A percentile compares a stretch with the other conserved stretches of the same genome.
phyloP scores from a whole-genome alignment of 2,113 vertebrate genomes.

The Perognathus longimembris region DNA sequence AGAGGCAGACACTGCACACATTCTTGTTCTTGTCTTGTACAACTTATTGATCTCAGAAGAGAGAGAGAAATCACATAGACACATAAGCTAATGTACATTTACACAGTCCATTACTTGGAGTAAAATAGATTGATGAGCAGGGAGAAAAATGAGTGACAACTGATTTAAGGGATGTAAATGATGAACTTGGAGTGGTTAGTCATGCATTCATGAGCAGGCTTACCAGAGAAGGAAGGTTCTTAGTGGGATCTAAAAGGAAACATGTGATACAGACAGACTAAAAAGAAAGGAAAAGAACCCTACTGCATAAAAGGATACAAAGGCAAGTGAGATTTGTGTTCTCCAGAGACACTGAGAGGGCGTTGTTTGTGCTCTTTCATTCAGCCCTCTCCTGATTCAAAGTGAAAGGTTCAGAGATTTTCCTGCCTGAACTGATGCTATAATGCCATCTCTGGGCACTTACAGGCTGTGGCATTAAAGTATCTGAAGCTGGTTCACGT shows the following conservation, averaged over 20 bases:
- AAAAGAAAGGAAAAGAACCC: not conserved
- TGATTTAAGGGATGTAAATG: not conserved
- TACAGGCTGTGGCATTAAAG: not conserved
- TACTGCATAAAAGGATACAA: not conserved
- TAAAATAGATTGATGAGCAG: not conserved
- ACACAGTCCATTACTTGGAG: not conserved
- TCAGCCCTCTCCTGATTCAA: not conserved
- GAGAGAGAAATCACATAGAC: not conserved
- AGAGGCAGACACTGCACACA: not conserved
- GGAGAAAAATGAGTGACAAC: not conserved
- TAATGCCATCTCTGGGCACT: not conserved
- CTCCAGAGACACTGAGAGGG: not conserved
- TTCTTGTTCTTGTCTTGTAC: not conserved
- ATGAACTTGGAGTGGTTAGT: not conserved
- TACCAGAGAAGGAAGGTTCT: not conserved
- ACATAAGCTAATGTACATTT: not conserved
- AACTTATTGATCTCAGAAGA: not conserved
- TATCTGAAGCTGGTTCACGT: not conserved
- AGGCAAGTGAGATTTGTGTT: not conserved
- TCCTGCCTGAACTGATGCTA: not conserved
- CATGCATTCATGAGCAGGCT: not conserved
- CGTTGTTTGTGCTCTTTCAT: fast-evolving
- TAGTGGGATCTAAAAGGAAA: fast-evolving
- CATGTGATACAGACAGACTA: not conserved
- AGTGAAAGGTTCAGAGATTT: not conserved